These are phyloP conservation scores for Loripinus fragilis DNA, from an alignment of 2,888 invertebrate species.

Conservation along the genomic window DNA sequence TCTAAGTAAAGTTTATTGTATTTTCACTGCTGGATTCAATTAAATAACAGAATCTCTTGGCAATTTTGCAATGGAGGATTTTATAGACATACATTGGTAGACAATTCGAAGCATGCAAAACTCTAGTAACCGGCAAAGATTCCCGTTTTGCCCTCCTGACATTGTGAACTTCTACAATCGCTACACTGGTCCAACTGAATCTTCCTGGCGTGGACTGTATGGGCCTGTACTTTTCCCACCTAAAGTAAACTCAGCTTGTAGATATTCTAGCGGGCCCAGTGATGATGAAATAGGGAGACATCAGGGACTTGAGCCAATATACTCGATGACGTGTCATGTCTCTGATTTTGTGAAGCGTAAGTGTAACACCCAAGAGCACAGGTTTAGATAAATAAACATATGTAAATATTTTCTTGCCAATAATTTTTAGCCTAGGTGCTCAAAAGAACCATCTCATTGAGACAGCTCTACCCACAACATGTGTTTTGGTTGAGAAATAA, in stretches of 20 bases:
- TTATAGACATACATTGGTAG: no score
- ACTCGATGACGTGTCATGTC: constrained; percentile 13
- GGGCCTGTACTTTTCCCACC: constrained; percentile 54
- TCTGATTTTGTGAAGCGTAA: constrained; percentile 13
- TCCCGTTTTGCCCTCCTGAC: constrained; percentile 47
- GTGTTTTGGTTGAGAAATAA: no score
- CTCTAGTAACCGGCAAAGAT: constrained; percentile 25
- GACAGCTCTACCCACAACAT: no score
- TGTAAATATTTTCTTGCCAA: no score
- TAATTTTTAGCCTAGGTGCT: no score
- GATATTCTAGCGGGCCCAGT: background rate
- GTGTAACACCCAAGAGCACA: no score
- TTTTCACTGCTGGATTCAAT: no score
- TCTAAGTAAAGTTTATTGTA: no score
- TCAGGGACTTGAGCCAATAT: constrained; percentile 3
- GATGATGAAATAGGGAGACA: background rate
- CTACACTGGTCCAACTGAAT: constrained; percentile 29
- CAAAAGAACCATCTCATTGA: no score
- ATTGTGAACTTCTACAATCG: constrained; percentile 27
- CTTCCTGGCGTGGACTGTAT: constrained; percentile 49
- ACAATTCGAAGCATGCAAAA: constrained; percentile 14
- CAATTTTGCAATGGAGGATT: no score
- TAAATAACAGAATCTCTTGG: no score
- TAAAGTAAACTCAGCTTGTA: constrained; percentile 25
- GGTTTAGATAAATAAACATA: no score